A percentile compares a stretch with the other conserved stretches of the same genome.
phyloP scores from a whole-genome alignment of 2,113 vertebrate genomes.

The Archocentrus centrarchus region DNA sequence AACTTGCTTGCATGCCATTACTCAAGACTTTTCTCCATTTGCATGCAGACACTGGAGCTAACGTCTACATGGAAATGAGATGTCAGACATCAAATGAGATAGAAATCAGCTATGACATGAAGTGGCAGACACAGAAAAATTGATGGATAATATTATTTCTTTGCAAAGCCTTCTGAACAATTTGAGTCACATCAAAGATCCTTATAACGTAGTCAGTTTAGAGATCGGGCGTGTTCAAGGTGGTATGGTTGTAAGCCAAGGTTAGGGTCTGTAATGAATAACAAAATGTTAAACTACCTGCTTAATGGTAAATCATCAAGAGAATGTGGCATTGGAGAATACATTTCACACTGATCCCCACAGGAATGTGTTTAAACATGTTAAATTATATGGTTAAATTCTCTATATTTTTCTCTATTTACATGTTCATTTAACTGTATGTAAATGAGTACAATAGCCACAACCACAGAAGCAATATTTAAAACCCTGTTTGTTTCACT shows the following conservation, averaged over 20 bases:
- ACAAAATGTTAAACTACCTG: background rate
- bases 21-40: background rate
- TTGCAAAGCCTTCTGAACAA: background rate
- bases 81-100: constrained; percentile 12
- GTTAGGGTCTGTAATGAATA: background rate
- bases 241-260: background rate
- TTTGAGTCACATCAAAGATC: background rate
- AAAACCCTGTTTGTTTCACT: too few species aligned
- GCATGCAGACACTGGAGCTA: background rate
- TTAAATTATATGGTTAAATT: background rate
- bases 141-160: background rate
- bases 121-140: background rate
- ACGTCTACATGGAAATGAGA: background rate
- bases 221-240: too few species aligned
- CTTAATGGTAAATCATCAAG: background rate
- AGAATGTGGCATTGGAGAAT: background rate
- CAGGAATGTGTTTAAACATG: background rate
- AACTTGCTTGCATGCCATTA: background rate
- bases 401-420: background rate
- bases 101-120: background rate
- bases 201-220: background rate
- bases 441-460: too few species aligned
- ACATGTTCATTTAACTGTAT: background rate
- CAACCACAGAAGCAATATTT: too few species aligned
- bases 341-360: background rate